Base-by-base conservation (phyloP, 2,113 vertebrate species). In the Psittacula cyanocephala region DNA sequence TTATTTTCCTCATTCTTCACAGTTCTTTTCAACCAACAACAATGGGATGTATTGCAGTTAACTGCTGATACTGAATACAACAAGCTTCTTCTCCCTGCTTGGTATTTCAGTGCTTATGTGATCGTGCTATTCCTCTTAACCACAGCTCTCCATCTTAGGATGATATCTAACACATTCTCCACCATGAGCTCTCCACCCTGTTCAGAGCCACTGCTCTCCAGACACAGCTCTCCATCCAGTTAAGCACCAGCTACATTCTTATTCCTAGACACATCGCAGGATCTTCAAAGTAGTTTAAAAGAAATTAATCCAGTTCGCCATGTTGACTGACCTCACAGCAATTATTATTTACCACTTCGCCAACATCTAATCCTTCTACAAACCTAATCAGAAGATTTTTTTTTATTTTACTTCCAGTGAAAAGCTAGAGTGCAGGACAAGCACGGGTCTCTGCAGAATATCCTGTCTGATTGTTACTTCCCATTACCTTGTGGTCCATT, bases 401-500 rank as follows among this genome's bases (percentile, higher is more conserved):
- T 88, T 89, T 89, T 25, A 17, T 23, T 88, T 90, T 63, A 46
- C 17, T 89, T 79, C 60, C 47, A 72, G 25, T 80, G 49, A 65
- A 76, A 64, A 85, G 60, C 15, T 53, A 81, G 29, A 55, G 41
- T 11, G 62, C 4, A 25, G n/a, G 62, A 65, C 17, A 41, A 79
- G 57, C 25, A 60, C 0, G 0, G 16, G 59, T 28, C 43, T 69
- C 62, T 63, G 70, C 41, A 82, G 89, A 94, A 79, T 47, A 71
- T 57, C 31, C 24, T 74, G 72, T 44, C 19, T 64, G 33, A 67
- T 3, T 78, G 64, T 37, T 92, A 52, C 23, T 84, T 60, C 50
- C 31, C 69, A 79, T 93, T 86, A 94, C 88, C 31, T 92, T 91
- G 8, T n/a, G 25, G 55, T 75, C 80, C 47, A 52, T 81, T 92